Evolutionary conservation across 2,797 vertebrate species (phyloP), one percentile per base, ranked within the genome.

Genomic region (Trachurus trachurus): DNA sequence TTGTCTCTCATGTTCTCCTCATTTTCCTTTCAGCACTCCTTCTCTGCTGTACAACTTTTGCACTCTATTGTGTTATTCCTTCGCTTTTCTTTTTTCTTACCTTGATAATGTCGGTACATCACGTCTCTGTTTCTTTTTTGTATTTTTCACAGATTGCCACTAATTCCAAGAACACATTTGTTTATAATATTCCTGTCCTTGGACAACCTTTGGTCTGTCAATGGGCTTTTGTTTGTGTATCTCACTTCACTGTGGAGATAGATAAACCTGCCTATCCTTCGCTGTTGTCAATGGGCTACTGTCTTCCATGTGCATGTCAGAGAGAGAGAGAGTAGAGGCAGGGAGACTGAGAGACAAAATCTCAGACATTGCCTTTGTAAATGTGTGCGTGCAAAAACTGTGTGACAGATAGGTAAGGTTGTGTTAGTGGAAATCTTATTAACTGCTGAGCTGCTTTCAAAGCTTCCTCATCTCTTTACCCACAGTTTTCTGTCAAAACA

Each of bases 371-470:
- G 70, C 53, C 44, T 53, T 29, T 31, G 72, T 59, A 50, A 31
- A 71, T 69, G 58, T 39, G 50, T 85, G 62, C 39, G 0, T 72
- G 66, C 21, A 37, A 71, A 67, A 65, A 63, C 65, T 57, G 47
- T 81, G 79, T 66, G 80, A 75, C 75, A 57, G 58, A 40, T 71
- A 76, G 56, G 57, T 70, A 66, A 74, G 57, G 57, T 61, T 80
- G 79, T 67, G 74, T 90, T 84, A 56, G 74, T 5, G 34, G 68
- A 84, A 92, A 92, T 85, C 66, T 37, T 78, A 83, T 91, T 91
- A 91, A 66, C 80, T 67, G n/a, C 82, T 57, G 63, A 66, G 58
- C 72, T 45, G 65, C 80, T 75, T 83, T 90, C 63, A 87, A 79
- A 81, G 49, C 77, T 53, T 77, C 61, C 56, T 60, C n/a, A 21